Conservation (phyloP, 2,888 invertebrate species). For the Brachyptera risi region DNA sequence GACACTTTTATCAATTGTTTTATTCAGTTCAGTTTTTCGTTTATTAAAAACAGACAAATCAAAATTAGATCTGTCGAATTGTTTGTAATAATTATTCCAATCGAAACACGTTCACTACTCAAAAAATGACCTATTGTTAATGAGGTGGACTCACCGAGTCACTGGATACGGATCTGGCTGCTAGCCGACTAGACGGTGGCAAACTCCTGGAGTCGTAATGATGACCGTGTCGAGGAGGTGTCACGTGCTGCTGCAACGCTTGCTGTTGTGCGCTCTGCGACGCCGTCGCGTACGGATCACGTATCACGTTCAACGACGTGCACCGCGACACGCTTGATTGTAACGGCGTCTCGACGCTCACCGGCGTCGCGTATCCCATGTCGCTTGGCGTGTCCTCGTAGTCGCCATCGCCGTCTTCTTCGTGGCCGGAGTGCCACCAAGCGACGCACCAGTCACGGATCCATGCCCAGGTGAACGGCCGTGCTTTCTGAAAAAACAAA, state of each 20-base stretch:
- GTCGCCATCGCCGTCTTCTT: slow-evolving; percentile 74
- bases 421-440: slow-evolving; percentile 87
- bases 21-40: too few relatives aligned
- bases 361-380: slow-evolving; percentile 47
- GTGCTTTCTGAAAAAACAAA: slow-evolving; percentile 41
- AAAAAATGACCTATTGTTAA: not conserved
- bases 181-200: slow-evolving; percentile 43
- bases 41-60: too few relatives aligned
- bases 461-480: slow-evolving; percentile 55
- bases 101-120: too few relatives aligned
- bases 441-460: slow-evolving; percentile 75
- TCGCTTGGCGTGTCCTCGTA: slow-evolving; percentile 61
- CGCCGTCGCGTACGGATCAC: slow-evolving; percentile 45
- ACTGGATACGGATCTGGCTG: slow-evolving; percentile 41
- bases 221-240: slow-evolving; percentile 43
- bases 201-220: slow-evolving; percentile 47
- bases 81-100: too few relatives aligned
- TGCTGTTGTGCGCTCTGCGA: not conserved
- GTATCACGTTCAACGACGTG: slow-evolving; percentile 79
- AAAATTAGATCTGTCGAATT: too few relatives aligned
- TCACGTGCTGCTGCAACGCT: slow-evolving; percentile 41
- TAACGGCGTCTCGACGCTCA: slow-evolving; percentile 82
- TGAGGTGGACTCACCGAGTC: slow-evolving; percentile 41
- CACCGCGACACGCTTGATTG: slow-evolving; percentile 81
- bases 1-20: too few relatives aligned